Percentiles rank a stretch among this genome's conserved stretches.
Evolutionary conservation across 2,113 vertebrate genomes (phyloP).

Genomic region (Setophaga kirtlandii): DNA sequence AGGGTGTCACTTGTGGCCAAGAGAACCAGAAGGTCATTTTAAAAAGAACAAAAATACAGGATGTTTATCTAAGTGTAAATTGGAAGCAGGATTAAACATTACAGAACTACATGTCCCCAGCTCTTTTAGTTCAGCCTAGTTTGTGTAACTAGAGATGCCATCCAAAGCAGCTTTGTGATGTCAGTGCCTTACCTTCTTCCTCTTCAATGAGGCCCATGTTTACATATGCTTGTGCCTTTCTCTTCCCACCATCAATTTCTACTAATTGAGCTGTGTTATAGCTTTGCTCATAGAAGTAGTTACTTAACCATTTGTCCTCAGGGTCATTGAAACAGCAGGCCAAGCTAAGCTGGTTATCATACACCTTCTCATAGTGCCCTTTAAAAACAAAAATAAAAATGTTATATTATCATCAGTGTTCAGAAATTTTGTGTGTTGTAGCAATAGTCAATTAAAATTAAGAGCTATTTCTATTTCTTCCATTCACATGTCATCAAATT

Average conservation of each 20-base stretch:
- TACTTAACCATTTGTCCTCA: slow-evolving; percentile 82
- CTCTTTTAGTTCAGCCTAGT: neutral
- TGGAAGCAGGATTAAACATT: neutral
- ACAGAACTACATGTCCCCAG: neutral
- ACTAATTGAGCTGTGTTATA: slow-evolving; percentile 75
- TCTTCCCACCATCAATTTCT: slow-evolving; percentile 76
- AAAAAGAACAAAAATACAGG: neutral
- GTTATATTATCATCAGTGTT: neutral
- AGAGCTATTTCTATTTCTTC: neutral
- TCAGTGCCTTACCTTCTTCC: slow-evolving; percentile 75
- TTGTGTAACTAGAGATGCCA: neutral
- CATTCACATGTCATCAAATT: neutral
- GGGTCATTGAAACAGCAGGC: slow-evolving; percentile 77
- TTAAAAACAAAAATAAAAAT: slow-evolving; percentile 24
- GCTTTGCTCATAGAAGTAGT: slow-evolving; percentile 80
- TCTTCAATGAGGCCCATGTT: slow-evolving; percentile 77
- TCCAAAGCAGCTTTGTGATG: neutral
- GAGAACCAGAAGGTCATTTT: neutral
- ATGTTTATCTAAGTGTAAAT: neutral
- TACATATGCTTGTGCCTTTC: slow-evolving; percentile 76
- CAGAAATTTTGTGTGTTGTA: neutral
- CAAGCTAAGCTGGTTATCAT: slow-evolving; percentile 78
- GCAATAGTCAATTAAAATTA: neutral
- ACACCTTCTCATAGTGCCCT: slow-evolving; percentile 76
- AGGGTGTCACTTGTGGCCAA: neutral